Base-by-base conservation (phyloP, 2,113 vertebrate species). In the Xenus cinereus region DNA sequence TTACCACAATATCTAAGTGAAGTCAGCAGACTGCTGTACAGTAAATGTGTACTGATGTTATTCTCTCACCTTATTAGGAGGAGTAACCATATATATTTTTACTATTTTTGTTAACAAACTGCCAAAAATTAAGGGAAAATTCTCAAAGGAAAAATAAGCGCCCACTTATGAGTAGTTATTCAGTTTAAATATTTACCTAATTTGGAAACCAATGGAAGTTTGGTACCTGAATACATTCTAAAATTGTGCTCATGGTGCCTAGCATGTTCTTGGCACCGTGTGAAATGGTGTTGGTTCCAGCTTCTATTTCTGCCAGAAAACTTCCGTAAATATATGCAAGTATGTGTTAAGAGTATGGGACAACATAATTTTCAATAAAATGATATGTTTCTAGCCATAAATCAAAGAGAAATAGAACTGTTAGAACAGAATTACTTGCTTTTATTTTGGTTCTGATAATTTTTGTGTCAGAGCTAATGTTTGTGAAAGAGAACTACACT, bases 251-350 rank as follows among this genome's bases (percentile, higher is more conserved):
- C 23, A 54, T 83, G 71, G 74, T 43, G 50, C 93, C 50, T 94
- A 76, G 78, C 63, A 46, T 79, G 84, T 93, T 95, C 80, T 92
- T 96, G 84, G 86, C 86, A 95, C 80, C 9, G 3, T 72, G 71
- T 89, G 69, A 96, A 97, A 77, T 71, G 95, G 88, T 50, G 94
- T 97, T 84, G 87, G 83, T 97, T 97, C 67, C 68, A 96, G 92
- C 81, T 97, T 97, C 91, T 84, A 30, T 97, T 98, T 97, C 92
- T 97, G 95, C 96, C 93, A 97, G 96, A 98, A 95, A 90, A 87
- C 95, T 97, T 96, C 94, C 95, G 84, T 93, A 93, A 96, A 94
- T 94, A 86, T 48, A 88, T 82, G 82, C 67, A 87, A 92, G 64
- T 95, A 57, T 92, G 94, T 97, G 93, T 94, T 96, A 96, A 82